Evolutionary conservation across 2,888 invertebrate species (phyloP), one percentile per base, ranked within the genome.

Genomic region (Eremobia ochroleuca): DNA sequence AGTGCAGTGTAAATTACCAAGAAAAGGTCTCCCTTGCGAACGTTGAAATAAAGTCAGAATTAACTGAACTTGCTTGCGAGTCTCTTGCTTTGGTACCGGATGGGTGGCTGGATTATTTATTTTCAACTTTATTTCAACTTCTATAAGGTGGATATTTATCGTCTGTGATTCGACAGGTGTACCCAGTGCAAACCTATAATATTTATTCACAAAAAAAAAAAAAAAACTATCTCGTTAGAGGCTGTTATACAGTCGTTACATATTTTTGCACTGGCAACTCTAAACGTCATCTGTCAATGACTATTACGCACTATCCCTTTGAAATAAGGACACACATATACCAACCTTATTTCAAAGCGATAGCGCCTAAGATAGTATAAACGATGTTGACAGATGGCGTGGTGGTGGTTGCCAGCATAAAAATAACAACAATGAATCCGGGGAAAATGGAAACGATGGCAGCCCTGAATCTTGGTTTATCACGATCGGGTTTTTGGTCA

Each of bases 341-440:
- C 21, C 9, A 25, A 13, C 40, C 68, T 70, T 86, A 83, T 80
- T 34, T 43, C 37, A 72, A 75, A 66, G 31, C 0, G 0, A 72
- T 76, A 79, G 67, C 61, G 78, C 49, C 77, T 87, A 76, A 83
- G 83, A 85, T 86, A 80, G 79, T 80, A 37, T 81, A 55, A 82
- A 84, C 77, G 90, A 73, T 90, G 83, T 90, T 87, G 88, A 86
- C 91, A 92, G 92, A 87, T 90, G 88, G 86, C 78, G 87, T 77
- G 28, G 77, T 72, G 76, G 79, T 78, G 77, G 34, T 85, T 80
- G 85, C 83, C 81, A 85, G 81, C 78, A 46, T 87, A 74, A 79
- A 85, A 76, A 79, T 83, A 37, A 78, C 84, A 25, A 79, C 74
- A 37, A 77, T 82, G 64, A 90, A 90, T 79, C 89, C 89, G 74